Evolutionary conservation across 2,113 vertebrate species (phyloP).

Genomic region (Tinamus guttatus): DNA sequence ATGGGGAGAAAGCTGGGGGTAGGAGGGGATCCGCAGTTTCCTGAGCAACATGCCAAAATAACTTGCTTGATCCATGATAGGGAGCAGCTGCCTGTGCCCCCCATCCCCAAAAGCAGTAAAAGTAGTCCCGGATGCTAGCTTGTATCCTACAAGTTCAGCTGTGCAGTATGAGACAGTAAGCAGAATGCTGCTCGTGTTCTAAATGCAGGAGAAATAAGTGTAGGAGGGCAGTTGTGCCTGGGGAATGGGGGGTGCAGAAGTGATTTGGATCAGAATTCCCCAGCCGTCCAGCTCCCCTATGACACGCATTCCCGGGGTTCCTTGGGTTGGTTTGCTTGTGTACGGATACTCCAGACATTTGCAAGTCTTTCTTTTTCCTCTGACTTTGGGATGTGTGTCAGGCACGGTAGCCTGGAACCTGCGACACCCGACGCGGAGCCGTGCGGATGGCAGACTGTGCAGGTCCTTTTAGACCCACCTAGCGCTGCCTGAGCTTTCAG

Average conservation of each 20-base stretch:
- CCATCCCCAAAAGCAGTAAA: not conserved
- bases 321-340: not conserved
- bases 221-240: not conserved
- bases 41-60: not conserved
- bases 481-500: not conserved
- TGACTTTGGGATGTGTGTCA: not conserved
- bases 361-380: not conserved
- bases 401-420: not conserved
- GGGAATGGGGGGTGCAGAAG: not conserved
- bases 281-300: fast-evolving
- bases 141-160: not conserved
- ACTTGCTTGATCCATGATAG: not conserved
- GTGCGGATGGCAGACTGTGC: not conserved
- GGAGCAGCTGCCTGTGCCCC: not conserved
- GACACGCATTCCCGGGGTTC: not conserved
- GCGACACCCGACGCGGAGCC: not conserved
- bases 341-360: not conserved
- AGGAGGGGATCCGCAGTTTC: not conserved
- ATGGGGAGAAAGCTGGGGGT: not conserved
- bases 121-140: not conserved
- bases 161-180: not conserved
- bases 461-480: not conserved
- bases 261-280: not conserved
- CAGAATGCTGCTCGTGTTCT: not conserved
- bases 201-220: not conserved